Conservation (phyloP, 2,888 invertebrate genomes). For the Ormyrus rosae region DNA sequence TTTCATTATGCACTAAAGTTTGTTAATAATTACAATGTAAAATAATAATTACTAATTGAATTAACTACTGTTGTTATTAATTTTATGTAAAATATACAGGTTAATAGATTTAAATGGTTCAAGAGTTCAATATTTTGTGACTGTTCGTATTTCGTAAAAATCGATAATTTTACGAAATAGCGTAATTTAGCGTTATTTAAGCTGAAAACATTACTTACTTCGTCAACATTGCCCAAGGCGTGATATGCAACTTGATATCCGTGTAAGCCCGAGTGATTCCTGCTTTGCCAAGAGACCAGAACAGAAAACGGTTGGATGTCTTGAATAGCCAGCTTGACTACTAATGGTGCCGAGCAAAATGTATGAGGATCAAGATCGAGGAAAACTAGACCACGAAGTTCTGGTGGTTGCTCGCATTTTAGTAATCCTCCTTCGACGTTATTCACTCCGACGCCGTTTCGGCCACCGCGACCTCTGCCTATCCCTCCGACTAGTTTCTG, state of each 20-base stretch:
- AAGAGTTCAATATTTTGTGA: too few species aligned
- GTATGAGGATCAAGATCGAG: constrained; percentile 87
- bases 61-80: too few species aligned
- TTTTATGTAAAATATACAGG: too few species aligned
- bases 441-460: constrained; percentile 64
- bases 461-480: constrained; percentile 74
- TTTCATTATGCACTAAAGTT: too few species aligned
- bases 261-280: constrained; percentile 90
- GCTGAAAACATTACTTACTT: constrained; percentile 73
- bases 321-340: constrained; percentile 90
- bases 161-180: not conserved
- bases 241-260: constrained; percentile 93
- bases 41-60: too few species aligned
- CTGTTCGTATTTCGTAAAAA: not conserved
- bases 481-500: constrained; percentile 83
- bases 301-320: constrained; percentile 93
- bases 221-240: constrained; percentile 80
- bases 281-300: constrained; percentile 92
- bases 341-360: constrained; percentile 90
- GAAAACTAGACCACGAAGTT: constrained; percentile 85
- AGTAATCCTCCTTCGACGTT: constrained; percentile 75
- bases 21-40: too few species aligned
- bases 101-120: too few species aligned
- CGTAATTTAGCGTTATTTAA: not conserved
- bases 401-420: constrained; percentile 89